Evolutionary conservation across 2,113 vertebrate genomes (phyloP).

Genomic region (Malurus melanocephalus): DNA sequence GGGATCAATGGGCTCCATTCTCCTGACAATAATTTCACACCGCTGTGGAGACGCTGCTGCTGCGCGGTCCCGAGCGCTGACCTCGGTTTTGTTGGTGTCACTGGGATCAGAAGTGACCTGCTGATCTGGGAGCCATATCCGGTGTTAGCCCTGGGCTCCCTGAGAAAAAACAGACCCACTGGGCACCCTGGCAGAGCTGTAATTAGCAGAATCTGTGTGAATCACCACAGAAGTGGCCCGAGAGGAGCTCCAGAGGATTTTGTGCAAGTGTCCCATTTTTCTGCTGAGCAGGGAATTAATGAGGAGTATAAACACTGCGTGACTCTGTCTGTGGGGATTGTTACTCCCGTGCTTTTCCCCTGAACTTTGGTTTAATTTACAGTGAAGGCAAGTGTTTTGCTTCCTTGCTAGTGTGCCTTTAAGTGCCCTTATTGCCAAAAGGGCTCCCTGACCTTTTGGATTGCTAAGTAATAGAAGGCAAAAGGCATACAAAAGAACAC

Average conservation of each 20-base stretch:
- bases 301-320: background rate
- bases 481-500: background rate
- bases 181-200: background rate
- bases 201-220: background rate
- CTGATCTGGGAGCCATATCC: background rate
- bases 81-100: background rate
- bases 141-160: background rate
- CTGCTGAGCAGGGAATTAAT: background rate
- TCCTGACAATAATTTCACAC: background rate
- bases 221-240: background rate
- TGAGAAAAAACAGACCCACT: background rate
- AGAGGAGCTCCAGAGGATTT: background rate
- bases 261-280: background rate
- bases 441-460: background rate
- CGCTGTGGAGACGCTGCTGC: background rate
- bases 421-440: background rate
- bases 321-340: background rate
- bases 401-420: background rate
- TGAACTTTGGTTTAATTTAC: background rate
- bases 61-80: background rate
- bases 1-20: slow-evolving; percentile 24
- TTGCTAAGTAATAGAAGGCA: background rate
- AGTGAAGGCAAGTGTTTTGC: background rate
- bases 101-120: background rate
- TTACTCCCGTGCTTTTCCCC: background rate